Percentiles rank a stretch among this genome's conserved stretches.
These are phyloP conservation scores for Agelastica alni DNA, from an alignment of 2,888 invertebrate species.

Conservation along the genomic window DNA sequence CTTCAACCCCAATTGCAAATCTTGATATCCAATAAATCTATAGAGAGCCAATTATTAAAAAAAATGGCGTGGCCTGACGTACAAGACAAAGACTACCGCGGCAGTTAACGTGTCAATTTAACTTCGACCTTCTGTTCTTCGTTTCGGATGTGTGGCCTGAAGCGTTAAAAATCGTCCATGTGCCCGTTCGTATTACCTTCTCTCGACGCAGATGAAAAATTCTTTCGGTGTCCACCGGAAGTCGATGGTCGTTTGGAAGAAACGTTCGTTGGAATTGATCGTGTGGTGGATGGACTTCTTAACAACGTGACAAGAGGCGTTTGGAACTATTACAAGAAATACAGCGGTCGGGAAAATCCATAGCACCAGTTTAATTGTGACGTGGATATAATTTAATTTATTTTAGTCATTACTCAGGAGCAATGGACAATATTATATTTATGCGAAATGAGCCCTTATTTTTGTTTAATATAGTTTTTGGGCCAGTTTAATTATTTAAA, in stretches of 20 bases:
- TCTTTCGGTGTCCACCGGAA: constrained; percentile 8
- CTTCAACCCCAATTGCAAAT: too few relatives aligned
- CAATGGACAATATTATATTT: too few relatives aligned
- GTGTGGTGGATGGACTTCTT: constrained; percentile 9
- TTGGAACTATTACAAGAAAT: background rate
- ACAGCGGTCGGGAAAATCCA: background rate
- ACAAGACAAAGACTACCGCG: too few relatives aligned
- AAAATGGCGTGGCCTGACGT: too few relatives aligned
- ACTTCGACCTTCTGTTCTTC: background rate
- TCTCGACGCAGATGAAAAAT: constrained; percentile 10
- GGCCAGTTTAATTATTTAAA: too few relatives aligned
- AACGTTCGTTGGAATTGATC: constrained; percentile 12
- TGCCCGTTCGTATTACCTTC: background rate
- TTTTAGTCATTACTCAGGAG: background rate
- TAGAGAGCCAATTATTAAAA: too few relatives aligned
- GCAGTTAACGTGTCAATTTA: too few relatives aligned
- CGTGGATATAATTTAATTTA: background rate
- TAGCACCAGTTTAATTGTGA: background rate
- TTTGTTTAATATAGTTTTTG: background rate
- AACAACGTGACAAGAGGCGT: constrained; percentile 3
- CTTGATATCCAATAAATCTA: too few relatives aligned
- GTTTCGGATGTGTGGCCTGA: constrained; percentile 1
- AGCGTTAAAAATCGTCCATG: background rate
- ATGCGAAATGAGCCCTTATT: background rate
- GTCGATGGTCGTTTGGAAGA: constrained; percentile 10